Evolutionary conservation across 2,113 vertebrate species (phyloP), one percentile per base, ranked within the genome.

Genomic region (Leptocoma aspasia): DNA sequence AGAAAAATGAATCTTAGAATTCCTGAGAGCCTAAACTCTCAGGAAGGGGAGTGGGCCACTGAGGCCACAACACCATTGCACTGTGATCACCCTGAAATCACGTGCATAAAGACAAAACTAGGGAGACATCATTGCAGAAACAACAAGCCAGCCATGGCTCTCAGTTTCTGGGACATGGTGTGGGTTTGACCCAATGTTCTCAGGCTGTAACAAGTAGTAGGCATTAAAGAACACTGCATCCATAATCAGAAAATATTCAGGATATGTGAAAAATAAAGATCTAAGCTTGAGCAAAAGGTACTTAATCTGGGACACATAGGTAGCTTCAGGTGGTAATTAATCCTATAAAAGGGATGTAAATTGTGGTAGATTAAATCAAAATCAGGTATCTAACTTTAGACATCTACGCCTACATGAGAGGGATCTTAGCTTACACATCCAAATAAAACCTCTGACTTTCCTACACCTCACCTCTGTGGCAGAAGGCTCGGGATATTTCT

Each of bases 101-200:
- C 0, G 0, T 14, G 37, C 11, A 12, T 23, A 37, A 60, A 16
- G 42, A 37, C 28, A 77, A 75, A 30, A 33, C 21, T 18, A 31
- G 18, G 26, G 54, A 66, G 64, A 50, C 3, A 59, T 3, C 1
- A 2, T 23, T 63, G 68, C 35, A 68, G 69, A 89, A 94, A 44
- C 12, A 54, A 63, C 10, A 49, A 90, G 23, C 7, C n/a, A 80
- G 44, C 10, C 23, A n/a, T 4, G 12, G 16, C 4, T 91, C 27
- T 59, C 39, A 19, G 1, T n/a, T 82, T 75, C 13, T 82, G 37
- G 31, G 52, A 15, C 2, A 2, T 30, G 15, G 2, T 13, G 2
- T 60, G n/a, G 76, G 23, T 14, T 6, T 81, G 30, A 28, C 12
- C 26, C 80, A 13, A 57, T 59, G 21, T 35, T 86, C 33, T 28